Evolutionary conservation across 2,113 vertebrate species (phyloP).

Genomic region (Myodes glareolus): DNA sequence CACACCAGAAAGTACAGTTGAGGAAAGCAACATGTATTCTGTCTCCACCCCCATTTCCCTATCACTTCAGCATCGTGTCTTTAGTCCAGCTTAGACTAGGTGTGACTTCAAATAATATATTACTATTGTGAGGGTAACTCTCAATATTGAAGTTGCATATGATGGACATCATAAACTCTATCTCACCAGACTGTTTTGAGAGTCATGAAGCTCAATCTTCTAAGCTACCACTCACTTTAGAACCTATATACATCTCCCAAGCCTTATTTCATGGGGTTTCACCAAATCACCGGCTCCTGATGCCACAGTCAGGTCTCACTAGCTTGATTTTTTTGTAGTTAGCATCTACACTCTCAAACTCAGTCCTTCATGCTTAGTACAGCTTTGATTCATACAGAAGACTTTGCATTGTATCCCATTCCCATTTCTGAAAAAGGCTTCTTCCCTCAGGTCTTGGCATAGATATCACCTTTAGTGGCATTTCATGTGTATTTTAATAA

Average conservation of each 20-base stretch:
- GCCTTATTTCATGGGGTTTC: not conserved
- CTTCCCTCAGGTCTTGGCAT: not conserved
- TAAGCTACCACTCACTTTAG: not conserved
- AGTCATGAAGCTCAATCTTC: not conserved
- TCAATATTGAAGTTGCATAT: not conserved
- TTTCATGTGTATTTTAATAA: no score
- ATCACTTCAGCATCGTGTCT: not conserved
- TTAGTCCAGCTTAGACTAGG: not conserved
- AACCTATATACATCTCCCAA: not conserved
- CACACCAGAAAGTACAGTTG: not conserved
- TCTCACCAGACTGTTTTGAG: not conserved
- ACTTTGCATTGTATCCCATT: not conserved
- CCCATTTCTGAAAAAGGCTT: not conserved
- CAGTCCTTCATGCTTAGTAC: not conserved
- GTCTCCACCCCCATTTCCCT: not conserved
- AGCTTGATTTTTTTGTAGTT: not conserved
- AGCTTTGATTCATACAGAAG: not conserved
- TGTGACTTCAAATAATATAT: not conserved
- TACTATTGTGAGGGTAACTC: not conserved
- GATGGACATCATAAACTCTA: not conserved
- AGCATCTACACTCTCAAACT: not conserved
- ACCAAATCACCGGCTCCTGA: fast-evolving
- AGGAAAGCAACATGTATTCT: not conserved
- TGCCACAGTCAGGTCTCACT: not conserved
- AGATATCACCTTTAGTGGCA: not conserved